Evolutionary conservation across 2,113 vertebrate genomes (phyloP).

Genomic region (Pitta sordida): DNA sequence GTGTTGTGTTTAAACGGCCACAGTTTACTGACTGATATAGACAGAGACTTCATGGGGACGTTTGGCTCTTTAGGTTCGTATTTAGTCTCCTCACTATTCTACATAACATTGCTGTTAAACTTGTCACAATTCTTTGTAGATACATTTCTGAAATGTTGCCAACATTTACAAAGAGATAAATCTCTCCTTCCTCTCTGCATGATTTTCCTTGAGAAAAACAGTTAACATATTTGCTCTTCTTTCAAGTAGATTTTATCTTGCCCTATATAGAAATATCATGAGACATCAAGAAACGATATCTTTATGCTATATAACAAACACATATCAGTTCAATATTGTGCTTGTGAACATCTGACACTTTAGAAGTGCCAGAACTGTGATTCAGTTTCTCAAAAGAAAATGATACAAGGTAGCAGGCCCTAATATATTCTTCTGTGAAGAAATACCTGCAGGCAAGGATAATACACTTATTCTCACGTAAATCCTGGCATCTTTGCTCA

Average conservation of each 20-base stretch:
- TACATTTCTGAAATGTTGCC: background rate
- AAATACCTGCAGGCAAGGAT: constrained; percentile 8
- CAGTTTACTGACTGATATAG: background rate
- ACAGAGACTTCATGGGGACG: background rate
- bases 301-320: constrained; percentile 21
- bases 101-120: background rate
- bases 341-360: constrained; percentile 18
- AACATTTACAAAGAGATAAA: constrained; percentile 33
- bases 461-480: fast-evolving
- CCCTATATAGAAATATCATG: constrained; percentile 37
- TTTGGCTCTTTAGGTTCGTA: background rate
- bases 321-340: constrained; percentile 1
- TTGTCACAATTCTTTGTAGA: constrained; percentile 33
- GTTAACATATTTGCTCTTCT: constrained; percentile 50
- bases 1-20: background rate
- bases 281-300: constrained; percentile 13
- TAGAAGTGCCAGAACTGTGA: background rate
- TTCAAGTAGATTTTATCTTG: constrained; percentile 47
- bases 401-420: background rate
- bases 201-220: constrained; percentile 26
- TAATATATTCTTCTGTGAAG: constrained; percentile 1
- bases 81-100: background rate
- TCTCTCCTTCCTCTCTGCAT: constrained; percentile 2
- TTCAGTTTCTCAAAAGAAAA: constrained; percentile 19
- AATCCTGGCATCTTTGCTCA: background rate